Evolutionary conservation across 2,888 invertebrate species (phyloP).

Genomic region (Sinelater perroti): DNA sequence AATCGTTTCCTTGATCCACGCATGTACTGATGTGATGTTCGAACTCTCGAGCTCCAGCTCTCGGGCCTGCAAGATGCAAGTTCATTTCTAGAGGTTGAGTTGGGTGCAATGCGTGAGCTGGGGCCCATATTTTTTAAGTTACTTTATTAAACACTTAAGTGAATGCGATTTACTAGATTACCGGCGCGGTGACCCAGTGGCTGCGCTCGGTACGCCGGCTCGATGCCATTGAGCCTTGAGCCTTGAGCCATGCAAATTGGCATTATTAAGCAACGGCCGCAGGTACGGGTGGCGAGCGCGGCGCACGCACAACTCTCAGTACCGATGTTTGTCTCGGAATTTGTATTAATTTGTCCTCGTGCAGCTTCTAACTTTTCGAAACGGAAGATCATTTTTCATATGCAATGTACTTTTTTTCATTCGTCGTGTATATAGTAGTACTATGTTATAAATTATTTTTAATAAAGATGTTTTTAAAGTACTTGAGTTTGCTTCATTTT

Average conservation of each 20-base stretch:
- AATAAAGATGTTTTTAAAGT: constrained; percentile 45
- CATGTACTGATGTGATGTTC: constrained; percentile 13
- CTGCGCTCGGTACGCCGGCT: constrained; percentile 11
- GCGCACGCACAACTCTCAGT: constrained; percentile 22
- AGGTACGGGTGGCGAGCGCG: too few relatives aligned
- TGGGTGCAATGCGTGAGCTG: constrained; percentile 5
- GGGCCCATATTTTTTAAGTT: constrained; percentile 13
- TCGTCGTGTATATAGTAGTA: constrained; percentile 43
- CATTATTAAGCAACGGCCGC: too few relatives aligned
- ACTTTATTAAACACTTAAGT: constrained; percentile 18
- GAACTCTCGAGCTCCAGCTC: too few relatives aligned
- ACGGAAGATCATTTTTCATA: constrained; percentile 32
- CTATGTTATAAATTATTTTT: too few relatives aligned
- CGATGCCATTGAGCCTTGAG: too few relatives aligned
- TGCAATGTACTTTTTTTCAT: constrained; percentile 44
- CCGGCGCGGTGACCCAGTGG: constrained; percentile 15
- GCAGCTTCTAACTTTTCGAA: constrained; percentile 23
- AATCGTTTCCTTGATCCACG: constrained; percentile 27
- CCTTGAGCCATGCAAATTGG: too few relatives aligned
- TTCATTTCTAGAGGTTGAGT: neutral
- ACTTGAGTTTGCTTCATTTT: too few relatives aligned
- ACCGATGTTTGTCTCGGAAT: constrained; percentile 30
- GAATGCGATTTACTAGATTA: constrained; percentile 25
- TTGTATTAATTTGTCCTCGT: constrained; percentile 25
- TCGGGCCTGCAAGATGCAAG: too few relatives aligned